A percentile compares a stretch with the other conserved stretches of the same genome.
Evolutionary conservation across 2,797 vertebrate species (phyloP).

Genomic region (Kryptopterus vitreolus): DNA sequence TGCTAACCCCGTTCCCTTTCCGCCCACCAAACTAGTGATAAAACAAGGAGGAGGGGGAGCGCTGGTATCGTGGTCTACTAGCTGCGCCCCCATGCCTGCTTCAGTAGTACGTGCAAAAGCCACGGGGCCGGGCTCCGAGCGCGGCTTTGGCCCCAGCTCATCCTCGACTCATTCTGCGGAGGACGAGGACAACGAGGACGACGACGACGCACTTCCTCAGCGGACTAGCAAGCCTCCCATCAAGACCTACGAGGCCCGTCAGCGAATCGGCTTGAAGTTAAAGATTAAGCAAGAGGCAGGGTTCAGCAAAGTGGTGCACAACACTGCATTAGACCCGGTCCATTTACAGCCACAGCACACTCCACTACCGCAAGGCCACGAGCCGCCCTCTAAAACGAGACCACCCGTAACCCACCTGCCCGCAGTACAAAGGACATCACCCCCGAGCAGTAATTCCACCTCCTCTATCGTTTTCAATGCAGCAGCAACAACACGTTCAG

Average conservation of each 20-base stretch:
- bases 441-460: slow-evolving; percentile 62
- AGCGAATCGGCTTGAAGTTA: slow-evolving; percentile 88
- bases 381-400: slow-evolving; percentile 59
- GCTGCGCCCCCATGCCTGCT: slow-evolving; percentile 68
- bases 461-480: slow-evolving; percentile 59
- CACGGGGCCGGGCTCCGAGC: slow-evolving; percentile 53
- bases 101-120: slow-evolving; percentile 58
- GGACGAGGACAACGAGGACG: slow-evolving; percentile 80
- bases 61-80: slow-evolving; percentile 82
- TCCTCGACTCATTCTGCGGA: slow-evolving; percentile 67
- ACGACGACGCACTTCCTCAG: slow-evolving; percentile 84
- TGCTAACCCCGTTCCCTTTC: slow-evolving; percentile 62
- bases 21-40: slow-evolving; percentile 88
- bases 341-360: slow-evolving; percentile 76
- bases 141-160: slow-evolving; percentile 57
- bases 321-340: slow-evolving; percentile 89
- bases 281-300: slow-evolving; percentile 97
- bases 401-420: slow-evolving; percentile 51
- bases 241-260: slow-evolving; percentile 92
- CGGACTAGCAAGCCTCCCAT: slow-evolving; percentile 88
- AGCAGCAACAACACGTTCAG: slow-evolving; percentile 55
- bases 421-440: slow-evolving; percentile 72
- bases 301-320: slow-evolving; percentile 92
- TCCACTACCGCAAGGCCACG: slow-evolving; percentile 57
- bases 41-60: slow-evolving; percentile 86